A percentile compares a stretch with the other conserved stretches of the same genome.
Conservation (phyloP, 2,888 invertebrate species). For the Didymodactylos carnosus region DNA sequence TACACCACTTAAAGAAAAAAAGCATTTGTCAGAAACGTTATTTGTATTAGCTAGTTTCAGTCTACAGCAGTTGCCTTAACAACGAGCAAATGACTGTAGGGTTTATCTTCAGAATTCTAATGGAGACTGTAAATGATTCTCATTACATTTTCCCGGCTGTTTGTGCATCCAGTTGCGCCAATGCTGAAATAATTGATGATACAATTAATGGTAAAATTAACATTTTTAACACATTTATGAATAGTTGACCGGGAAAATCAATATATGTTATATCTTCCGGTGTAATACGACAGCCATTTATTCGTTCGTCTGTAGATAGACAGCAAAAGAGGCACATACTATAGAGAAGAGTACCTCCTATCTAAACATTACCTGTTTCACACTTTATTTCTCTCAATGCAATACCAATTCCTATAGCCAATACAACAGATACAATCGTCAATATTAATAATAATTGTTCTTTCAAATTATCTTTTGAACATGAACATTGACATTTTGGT, state of each 20-base stretch:
- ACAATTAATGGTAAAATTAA: conserved; percentile 48
- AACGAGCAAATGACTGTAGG: too few relatives aligned
- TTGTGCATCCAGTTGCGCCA: conserved; percentile 46
- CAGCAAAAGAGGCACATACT: too few relatives aligned
- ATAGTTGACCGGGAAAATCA: conserved; percentile 47
- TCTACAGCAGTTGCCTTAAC: too few relatives aligned
- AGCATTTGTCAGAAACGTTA: too few relatives aligned
- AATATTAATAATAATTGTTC: conserved; percentile 2
- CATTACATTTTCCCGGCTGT: conserved; percentile 47
- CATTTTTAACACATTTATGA: conserved; percentile 50
- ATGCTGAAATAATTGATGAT: conserved; percentile 45
- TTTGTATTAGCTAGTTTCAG: too few relatives aligned
- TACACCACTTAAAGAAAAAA: too few relatives aligned
- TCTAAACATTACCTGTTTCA: conserved; percentile 2
- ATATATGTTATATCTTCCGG: conserved; percentile 22
- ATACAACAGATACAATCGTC: conserved; percentile 1
- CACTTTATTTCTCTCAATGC: not conserved
- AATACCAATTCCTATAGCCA: conserved; percentile 4
- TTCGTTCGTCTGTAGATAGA: not conserved
- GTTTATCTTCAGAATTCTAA: too few relatives aligned
- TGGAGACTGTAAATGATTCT: too few relatives aligned
- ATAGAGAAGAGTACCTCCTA: too few relatives aligned
- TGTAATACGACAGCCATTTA: not conserved
- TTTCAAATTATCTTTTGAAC: conserved; percentile 6
- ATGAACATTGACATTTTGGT: not conserved